Evolutionary conservation across 2,113 vertebrate species (phyloP).

Genomic region (Gavialis gangeticus): DNA sequence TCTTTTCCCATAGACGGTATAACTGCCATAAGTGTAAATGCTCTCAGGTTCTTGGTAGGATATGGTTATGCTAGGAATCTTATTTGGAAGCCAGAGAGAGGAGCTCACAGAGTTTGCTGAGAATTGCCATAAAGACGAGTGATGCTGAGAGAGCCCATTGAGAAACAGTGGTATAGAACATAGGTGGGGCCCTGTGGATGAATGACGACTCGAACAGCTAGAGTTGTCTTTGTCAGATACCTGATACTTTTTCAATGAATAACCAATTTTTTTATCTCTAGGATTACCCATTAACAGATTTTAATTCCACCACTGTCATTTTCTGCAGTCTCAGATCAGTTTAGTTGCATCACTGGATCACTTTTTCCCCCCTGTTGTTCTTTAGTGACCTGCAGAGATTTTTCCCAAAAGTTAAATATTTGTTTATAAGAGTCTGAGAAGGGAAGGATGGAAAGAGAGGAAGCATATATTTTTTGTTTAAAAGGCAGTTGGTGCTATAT

Average conservation of each 20-base stretch:
- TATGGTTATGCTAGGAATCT: background rate
- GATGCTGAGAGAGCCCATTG: background rate
- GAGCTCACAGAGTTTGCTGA: background rate
- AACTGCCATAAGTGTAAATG: background rate
- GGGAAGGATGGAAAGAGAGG: fast-evolving
- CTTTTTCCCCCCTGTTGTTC: fast-evolving
- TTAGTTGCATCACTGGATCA: background rate
- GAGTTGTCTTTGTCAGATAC: fast-evolving
- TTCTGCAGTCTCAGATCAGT: background rate
- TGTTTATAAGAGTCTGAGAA: fast-evolving
- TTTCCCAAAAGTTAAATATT: background rate
- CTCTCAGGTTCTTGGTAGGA: background rate
- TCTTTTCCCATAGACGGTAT: background rate
- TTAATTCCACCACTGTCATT: background rate
- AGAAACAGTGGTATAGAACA: background rate
- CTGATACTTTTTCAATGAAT: background rate
- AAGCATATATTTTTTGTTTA: background rate
- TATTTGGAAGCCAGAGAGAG: background rate
- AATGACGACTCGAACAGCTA: background rate
- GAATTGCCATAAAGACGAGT: background rate
- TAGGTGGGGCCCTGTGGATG: background rate
- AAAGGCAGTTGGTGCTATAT: background rate
- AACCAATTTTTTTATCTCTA: background rate
- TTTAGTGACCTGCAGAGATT: background rate
- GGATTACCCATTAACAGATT: too few species aligned